These are phyloP conservation scores for Fulica atra DNA, from an alignment of 2,113 vertebrate genomes.

Conservation along the genomic window DNA sequence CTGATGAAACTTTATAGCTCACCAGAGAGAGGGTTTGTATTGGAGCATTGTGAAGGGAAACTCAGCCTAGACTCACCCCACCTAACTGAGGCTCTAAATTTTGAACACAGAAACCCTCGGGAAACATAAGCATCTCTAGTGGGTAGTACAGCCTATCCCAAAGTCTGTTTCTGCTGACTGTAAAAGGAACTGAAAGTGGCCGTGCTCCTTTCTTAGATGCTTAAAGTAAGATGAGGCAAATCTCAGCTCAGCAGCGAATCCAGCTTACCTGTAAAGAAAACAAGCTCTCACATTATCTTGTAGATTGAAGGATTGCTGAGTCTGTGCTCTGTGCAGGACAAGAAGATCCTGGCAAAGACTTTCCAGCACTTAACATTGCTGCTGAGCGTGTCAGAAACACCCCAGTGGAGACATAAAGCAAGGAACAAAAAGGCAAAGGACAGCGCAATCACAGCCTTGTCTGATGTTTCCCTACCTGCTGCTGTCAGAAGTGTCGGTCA, in stretches of 20 bases:
- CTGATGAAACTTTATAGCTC: slow-evolving; percentile 22
- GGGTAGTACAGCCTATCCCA: slow-evolving; percentile 9
- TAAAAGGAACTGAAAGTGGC: slow-evolving; percentile 3
- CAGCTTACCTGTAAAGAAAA: slow-evolving; percentile 20
- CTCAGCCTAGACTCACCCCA: background rate
- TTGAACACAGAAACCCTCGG: slow-evolving; percentile 3
- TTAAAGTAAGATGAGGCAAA: slow-evolving; percentile 11
- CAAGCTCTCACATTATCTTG: background rate
- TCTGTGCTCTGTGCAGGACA: background rate
- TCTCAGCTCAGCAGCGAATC: background rate
- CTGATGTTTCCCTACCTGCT: background rate
- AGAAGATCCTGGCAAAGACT: background rate
- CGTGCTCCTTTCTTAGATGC: background rate
- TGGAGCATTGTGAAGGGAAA: background rate
- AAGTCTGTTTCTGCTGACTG: background rate
- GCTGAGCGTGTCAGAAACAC: background rate
- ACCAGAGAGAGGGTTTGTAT: background rate
- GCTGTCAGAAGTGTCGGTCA: background rate
- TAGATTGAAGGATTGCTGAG: background rate
- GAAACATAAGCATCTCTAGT: slow-evolving; percentile 30
- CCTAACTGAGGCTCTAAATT: slow-evolving; percentile 37
- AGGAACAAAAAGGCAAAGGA: background rate
- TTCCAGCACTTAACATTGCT: background rate
- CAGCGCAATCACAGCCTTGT: background rate
- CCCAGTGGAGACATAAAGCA: background rate